phyloP scores from a whole-genome alignment of 92 coral and sea anemone genomes.

The Blastomussa wellsi region DNA sequence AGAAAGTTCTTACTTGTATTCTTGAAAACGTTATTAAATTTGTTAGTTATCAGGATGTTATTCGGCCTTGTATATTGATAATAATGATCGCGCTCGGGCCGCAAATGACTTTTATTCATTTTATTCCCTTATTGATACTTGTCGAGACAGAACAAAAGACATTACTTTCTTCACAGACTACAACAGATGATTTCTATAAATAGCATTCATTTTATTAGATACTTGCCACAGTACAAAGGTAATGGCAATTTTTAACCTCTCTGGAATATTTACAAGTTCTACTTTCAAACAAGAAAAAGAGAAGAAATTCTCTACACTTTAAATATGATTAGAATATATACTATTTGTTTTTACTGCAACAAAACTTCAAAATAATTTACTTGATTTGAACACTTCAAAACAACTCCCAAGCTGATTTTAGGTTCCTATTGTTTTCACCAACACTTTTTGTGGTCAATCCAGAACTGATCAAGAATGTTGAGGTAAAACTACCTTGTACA shows the following conservation, averaged over 20 bases:
- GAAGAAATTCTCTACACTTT: constrained; percentile 6
- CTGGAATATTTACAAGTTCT: constrained; percentile 22
- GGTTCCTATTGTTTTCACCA: not conserved
- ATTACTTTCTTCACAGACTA: too few relatives aligned
- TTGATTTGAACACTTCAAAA: not conserved
- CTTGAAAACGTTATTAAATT: too few relatives aligned
- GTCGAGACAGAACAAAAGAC: too few relatives aligned
- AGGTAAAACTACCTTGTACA: not conserved
- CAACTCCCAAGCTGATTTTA: not conserved
- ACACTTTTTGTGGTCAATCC: not conserved
- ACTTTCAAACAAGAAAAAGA: constrained; percentile 23
- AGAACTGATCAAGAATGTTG: not conserved
- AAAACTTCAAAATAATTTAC: not conserved
- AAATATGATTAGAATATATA: not conserved
- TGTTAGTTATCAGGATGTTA: too few relatives aligned
- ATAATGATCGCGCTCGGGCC: too few relatives aligned
- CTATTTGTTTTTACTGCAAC: not conserved
- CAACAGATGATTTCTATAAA: constrained; percentile 5
- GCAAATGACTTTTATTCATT: too few relatives aligned
- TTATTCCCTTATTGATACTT: too few relatives aligned
- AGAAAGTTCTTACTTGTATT: too few relatives aligned
- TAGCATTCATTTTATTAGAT: constrained; percentile 38
- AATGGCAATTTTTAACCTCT: constrained; percentile 23
- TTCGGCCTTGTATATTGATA: too few relatives aligned
- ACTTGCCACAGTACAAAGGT: constrained; percentile 30